Evolutionary conservation across 1,140 invertebrate species (phyloP).

Genomic region (Micrasema minimum): DNA sequence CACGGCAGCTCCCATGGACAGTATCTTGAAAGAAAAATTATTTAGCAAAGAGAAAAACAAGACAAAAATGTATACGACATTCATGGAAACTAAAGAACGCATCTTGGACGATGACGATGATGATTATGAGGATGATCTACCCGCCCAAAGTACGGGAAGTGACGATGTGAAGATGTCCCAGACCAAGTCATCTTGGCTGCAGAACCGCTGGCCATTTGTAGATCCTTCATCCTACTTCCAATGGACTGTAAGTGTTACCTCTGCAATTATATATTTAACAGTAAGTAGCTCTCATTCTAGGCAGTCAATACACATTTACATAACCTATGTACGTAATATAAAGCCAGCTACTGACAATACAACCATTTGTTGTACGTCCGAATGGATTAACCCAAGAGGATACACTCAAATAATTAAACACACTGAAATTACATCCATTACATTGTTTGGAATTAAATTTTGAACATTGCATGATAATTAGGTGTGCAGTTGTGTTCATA

Average conservation of each 20-base stretch:
- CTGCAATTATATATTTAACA: too few species aligned
- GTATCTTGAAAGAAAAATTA: slow-evolving; percentile 7
- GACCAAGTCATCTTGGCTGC: slow-evolving; percentile 56
- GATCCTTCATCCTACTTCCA: slow-evolving; percentile 73
- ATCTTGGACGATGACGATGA: slow-evolving; percentile 61
- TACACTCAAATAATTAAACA: too few species aligned
- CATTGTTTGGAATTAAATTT: too few species aligned
- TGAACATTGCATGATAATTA: too few species aligned
- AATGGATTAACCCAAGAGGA: too few species aligned
- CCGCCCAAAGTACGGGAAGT: slow-evolving; percentile 53
- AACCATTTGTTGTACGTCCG: too few species aligned
- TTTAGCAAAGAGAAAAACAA: slow-evolving; percentile 41
- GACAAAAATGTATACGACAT: slow-evolving; percentile 35
- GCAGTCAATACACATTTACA: background rate
- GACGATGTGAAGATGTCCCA: slow-evolving; percentile 61
- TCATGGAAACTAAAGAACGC: slow-evolving; percentile 58
- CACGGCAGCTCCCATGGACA: background rate
- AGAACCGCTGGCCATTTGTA: slow-evolving; percentile 68
- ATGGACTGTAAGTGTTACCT: slow-evolving; percentile 68
- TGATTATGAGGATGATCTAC: slow-evolving; percentile 63
- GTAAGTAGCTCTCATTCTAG: too few species aligned
- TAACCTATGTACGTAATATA: background rate
- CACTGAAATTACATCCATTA: too few species aligned
- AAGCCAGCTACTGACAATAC: too few species aligned
- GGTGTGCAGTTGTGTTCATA: too few species aligned